Conservation (phyloP, 2,888 invertebrate species). For the Lysandra bellargus region DNA sequence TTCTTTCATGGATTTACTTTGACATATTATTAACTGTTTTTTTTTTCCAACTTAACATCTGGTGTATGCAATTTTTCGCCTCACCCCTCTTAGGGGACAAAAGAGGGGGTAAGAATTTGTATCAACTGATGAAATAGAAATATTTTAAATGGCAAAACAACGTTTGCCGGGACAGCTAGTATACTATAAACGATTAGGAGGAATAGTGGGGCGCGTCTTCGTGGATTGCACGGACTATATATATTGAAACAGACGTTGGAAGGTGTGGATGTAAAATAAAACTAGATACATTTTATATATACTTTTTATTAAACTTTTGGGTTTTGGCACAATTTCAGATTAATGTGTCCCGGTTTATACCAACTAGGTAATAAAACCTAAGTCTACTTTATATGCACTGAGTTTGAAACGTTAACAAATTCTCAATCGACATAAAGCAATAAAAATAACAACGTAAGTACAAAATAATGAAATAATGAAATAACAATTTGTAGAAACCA, state of each 20-base stretch:
- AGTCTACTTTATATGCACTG: slow-evolving; percentile 58
- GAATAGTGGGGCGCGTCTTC: too few relatives aligned
- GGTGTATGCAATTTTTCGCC: too few relatives aligned
- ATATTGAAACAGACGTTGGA: background rate
- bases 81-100: too few relatives aligned
- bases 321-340: slow-evolving; percentile 80
- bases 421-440: slow-evolving; percentile 47
- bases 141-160: too few relatives aligned
- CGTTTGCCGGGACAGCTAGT: too few relatives aligned
- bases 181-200: too few relatives aligned
- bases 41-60: too few relatives aligned
- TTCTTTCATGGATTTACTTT: too few relatives aligned
- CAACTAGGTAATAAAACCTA: slow-evolving; percentile 74
- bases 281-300: slow-evolving; percentile 60
- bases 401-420: slow-evolving; percentile 47
- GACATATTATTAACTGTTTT: too few relatives aligned
- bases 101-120: too few relatives aligned
- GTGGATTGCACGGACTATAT: background rate
- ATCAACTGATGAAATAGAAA: too few relatives aligned
- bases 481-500: slow-evolving; percentile 30
- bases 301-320: slow-evolving; percentile 79
- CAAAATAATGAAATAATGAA: slow-evolving; percentile 39
- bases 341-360: slow-evolving; percentile 76
- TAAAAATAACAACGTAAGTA: slow-evolving; percentile 50
- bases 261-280: slow-evolving; percentile 46